phyloP scores from a whole-genome alignment of 2,797 vertebrate species.

The Cyprinella venusta region DNA sequence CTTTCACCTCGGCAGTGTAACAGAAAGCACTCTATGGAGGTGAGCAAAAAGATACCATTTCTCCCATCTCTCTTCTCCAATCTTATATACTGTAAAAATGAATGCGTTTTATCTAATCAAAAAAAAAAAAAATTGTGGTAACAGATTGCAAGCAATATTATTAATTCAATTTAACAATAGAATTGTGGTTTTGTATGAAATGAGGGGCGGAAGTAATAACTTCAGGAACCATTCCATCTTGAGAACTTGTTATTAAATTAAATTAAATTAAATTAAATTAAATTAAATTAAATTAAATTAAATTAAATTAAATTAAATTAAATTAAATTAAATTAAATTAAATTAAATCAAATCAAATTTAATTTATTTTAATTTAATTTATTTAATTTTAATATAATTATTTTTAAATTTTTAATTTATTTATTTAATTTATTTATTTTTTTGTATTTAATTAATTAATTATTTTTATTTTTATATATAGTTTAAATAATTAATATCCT shows the following conservation, averaged over 20 bases:
- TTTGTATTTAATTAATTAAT: too few species aligned
- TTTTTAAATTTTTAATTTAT: too few species aligned
- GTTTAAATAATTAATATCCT: neutral
- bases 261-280: too few species aligned
- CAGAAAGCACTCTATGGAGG: conserved; percentile 98
- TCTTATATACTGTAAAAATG: neutral
- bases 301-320: neutral
- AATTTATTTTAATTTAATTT: neutral
- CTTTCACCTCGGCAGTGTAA: conserved; percentile 95
- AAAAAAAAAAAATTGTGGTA: too few species aligned
- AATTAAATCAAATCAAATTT: too few species aligned
- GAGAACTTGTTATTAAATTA: neutral
- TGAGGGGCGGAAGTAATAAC: neutral
- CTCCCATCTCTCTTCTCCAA: neutral
- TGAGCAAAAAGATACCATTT: conserved; percentile 69
- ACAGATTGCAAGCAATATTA: too few species aligned
- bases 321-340: neutral
- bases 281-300: neutral
- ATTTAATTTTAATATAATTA: too few species aligned
- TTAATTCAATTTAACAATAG: too few species aligned
- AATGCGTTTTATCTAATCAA: too few species aligned
- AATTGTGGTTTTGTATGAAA: neutral
- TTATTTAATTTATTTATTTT: too few species aligned
- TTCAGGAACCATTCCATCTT: neutral
- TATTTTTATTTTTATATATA: neutral